Evolutionary conservation across 2,113 vertebrate genomes (phyloP).

Genomic region (Fregetta grallaria): DNA sequence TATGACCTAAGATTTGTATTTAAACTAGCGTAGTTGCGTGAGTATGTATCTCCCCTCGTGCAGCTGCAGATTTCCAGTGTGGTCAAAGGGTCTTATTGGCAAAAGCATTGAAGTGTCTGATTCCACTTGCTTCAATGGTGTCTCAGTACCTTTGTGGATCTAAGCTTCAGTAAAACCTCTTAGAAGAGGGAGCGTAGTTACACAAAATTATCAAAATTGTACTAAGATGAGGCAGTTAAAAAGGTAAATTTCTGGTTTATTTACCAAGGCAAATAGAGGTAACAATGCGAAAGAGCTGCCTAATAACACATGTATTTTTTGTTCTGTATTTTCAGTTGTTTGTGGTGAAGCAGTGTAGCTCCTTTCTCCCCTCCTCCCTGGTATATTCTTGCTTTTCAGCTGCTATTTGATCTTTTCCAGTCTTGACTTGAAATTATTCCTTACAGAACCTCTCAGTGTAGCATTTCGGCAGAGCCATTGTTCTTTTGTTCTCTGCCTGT

Average conservation of each 20-base stretch:
- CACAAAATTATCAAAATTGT: not conserved
- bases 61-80: not conserved
- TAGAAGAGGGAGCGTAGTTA: not conserved
- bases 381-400: constrained; percentile 18
- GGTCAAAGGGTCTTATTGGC: not conserved
- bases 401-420: constrained; percentile 52
- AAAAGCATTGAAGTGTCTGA: constrained; percentile 18
- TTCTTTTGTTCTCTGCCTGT: constrained; percentile 26
- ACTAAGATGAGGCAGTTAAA: not conserved
- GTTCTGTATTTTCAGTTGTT: not conserved
- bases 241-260: not conserved
- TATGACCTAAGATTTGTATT: not conserved
- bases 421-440: not conserved
- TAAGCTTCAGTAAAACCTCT: not conserved
- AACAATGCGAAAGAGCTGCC: not conserved
- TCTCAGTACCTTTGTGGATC: not conserved
- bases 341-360: not conserved
- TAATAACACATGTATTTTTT: not conserved
- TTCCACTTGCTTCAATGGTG: not conserved
- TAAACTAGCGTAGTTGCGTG: not conserved
- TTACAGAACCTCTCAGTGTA: constrained; percentile 16
- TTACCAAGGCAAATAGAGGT: not conserved
- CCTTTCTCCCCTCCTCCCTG: not conserved
- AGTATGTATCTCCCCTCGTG: not conserved
- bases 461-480: constrained; percentile 36